Evolutionary conservation across 2,113 vertebrate species (phyloP).

Genomic region (Triplophysa siluroides): DNA sequence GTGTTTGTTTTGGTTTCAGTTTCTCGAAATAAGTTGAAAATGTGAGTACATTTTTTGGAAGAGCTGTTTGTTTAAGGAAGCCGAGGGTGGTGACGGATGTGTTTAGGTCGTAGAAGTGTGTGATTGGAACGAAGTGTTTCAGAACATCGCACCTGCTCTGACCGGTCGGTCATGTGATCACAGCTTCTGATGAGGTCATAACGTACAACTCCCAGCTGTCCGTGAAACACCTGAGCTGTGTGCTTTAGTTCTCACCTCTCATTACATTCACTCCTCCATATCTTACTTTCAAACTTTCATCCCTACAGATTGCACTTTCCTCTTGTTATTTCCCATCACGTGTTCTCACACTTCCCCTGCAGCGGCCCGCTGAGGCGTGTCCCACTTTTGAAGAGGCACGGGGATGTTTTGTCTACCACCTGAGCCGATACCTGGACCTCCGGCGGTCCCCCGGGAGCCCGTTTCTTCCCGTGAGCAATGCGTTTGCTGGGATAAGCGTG

Average conservation of each 20-base stretch:
- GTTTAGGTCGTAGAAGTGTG: not conserved
- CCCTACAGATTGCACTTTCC: constrained; percentile 15
- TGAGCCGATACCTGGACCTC: constrained; percentile 29
- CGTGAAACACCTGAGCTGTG: constrained; percentile 2
- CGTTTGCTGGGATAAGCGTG: not conserved
- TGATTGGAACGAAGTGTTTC: not conserved
- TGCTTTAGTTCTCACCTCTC: not conserved
- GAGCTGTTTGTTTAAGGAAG: not conserved
- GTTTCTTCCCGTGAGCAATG: not conserved
- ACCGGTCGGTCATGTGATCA: not conserved
- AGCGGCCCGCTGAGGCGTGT: constrained; percentile 31
- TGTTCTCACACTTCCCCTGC: constrained; percentile 5
- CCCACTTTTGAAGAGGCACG: constrained; percentile 28
- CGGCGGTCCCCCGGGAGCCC: constrained; percentile 1
- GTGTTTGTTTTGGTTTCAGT: too few species aligned
- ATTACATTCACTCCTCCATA: not conserved
- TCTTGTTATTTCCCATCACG: constrained; percentile 13
- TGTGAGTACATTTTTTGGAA: not conserved
- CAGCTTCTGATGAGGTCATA: constrained; percentile 19
- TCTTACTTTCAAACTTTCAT: constrained; percentile 21
- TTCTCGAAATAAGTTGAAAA: too few species aligned
- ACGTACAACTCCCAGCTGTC: constrained; percentile 8
- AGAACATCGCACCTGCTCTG: not conserved
- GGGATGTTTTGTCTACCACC: constrained; percentile 36
- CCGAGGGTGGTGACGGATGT: not conserved